Evolutionary conservation across 2,888 invertebrate species (phyloP), one percentile per base, ranked within the genome.

Genomic region (Synergus japonicus): DNA sequence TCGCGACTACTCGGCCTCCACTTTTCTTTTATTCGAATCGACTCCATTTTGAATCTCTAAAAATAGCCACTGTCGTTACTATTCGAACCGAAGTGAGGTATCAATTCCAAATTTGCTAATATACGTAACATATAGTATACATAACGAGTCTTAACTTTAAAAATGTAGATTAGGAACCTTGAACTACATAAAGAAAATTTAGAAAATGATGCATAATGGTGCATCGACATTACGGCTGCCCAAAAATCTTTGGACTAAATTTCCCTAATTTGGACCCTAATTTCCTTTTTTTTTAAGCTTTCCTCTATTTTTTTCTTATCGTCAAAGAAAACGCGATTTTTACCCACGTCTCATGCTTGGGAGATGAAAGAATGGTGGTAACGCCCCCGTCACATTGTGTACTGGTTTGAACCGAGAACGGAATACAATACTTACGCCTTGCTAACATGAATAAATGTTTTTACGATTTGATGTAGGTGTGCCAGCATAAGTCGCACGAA

Each of bases 401-500:
- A 90, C 86, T 86, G 84, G 86, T 84, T 87, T 85, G 86, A 78
- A 79, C 83, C 79, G 83, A 84, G 85, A 85, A 80, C 87, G 85
- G 89, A 91, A 90, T 91, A 91, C 91, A 92, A 91, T 91, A 90
- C 91, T 90, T 87, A 86, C 86, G 88, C 88, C 88, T 87, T 86
- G 86, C 87, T 89, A 88, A 89, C 89, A 91, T 91, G 90, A 91
- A 91, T 92, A 91, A 91, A 92, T 91, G 90, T 90, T 90, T 91
- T 90, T 89, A 87, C 88, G 88, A 90, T 90, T 89, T 87, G 87
- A 89, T 87, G 89, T 89, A 89, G 90, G 90, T 89, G 90, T 89
- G 88, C 86, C 86, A 77, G 69, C 81, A 78, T 78, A 54, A 78
- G 77, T 69, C 80, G 77, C 80, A 76, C 67, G 73, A 82, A 60